Evolutionary conservation across 2,797 vertebrate genomes (phyloP), one percentile per base, ranked within the genome.

Genomic region (Tokudaia tokunoshimensis): DNA sequence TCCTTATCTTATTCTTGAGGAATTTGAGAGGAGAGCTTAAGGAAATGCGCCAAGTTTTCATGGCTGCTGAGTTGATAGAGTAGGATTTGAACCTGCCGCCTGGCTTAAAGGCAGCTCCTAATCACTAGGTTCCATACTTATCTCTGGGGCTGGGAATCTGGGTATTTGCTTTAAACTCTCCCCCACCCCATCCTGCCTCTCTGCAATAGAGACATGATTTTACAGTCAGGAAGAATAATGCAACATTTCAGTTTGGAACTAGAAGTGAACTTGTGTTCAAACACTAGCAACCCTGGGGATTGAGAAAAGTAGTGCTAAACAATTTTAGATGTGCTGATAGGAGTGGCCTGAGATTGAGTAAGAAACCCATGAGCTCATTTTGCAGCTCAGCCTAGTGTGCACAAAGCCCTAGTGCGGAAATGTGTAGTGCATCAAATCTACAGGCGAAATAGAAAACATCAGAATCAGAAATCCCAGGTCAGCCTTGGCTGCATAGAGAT

Each of bases 101-200:
- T 78, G 37, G 63, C 63, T 75, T 55, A 63, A 78, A 11, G 92
- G 89, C 81, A 57, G 72, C 63, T 41, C 1, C 3, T 37, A n/a
- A 7, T 47, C 1, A 0, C 37, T 5, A 0, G 0, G 26, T 0
- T 52, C 55, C 67, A 0, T 13, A 20, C 6, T 29, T 50, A 24
- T 79, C 91, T 37, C 65, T 61, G 74, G 55, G 82, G 29, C 74
- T 90, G 50, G 72, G 50, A 34, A 65, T 57, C 76, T 96, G 87
- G 26, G 9, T n/a, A 8, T 76, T 94, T 92, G 59, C 37, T 92
- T 87, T 81, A 76, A 63, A 12, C 29, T 37, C 52, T 14, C 20
- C 34, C 13, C 83, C 3, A 4, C 10, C 61, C 61, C 10, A 29
- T 20, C 52, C 55, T 61, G 0, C 67, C 67, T 20, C 26, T 1